Evolutionary conservation across 2,113 vertebrate genomes (phyloP), one percentile per base, ranked within the genome.

Genomic region (Paralichthys olivaceus): DNA sequence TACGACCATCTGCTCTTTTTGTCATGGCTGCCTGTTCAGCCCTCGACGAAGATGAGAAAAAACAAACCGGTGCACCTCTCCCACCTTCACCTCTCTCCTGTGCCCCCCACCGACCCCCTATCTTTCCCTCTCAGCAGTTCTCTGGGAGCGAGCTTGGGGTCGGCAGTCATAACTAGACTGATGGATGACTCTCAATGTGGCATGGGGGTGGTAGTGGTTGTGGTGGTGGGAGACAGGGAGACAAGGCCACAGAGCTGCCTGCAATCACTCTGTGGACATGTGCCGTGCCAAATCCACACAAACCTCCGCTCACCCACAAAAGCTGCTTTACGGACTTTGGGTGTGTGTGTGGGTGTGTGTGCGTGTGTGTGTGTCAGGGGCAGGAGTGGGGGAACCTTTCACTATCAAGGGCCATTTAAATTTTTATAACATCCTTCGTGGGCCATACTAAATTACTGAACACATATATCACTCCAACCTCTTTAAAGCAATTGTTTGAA

Each of bases 1-100:
- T 72, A 77, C 64, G 69, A 53, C 92, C 93, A 94, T 93, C 91
- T 94, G 94, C 84, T 92, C 90, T 81, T 91, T 89, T 93, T 92
- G 89, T 93, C 86, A 80, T 79, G 81, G 79, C 77, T 89, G 86
- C 86, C 85, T 87, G 84, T 90, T 88, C 81, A 70, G 75, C 61
- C 65, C 72, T 78, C 34, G 53, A 80, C 80, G 82, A 77, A 77
- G 34, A 9, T 12, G 37, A 68, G 20, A 9, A 80, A 47, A 43
- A 62, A 62, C n/a, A 23, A 62, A 43, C 37, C 37, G 23, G 61
- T 81, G 81, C 58, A 12, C 55, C 66, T 34, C 54, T 53, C 7
- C 28, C 22, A 4, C 55, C 77, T 69, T 71, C 69, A 68, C 75
- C 64, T 4, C 32, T 12, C 19, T 65, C 62, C 61, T 17, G 67